Evolutionary conservation across 2,888 invertebrate species (phyloP), one percentile per base, ranked within the genome.

Genomic region (Fragum fragum): DNA sequence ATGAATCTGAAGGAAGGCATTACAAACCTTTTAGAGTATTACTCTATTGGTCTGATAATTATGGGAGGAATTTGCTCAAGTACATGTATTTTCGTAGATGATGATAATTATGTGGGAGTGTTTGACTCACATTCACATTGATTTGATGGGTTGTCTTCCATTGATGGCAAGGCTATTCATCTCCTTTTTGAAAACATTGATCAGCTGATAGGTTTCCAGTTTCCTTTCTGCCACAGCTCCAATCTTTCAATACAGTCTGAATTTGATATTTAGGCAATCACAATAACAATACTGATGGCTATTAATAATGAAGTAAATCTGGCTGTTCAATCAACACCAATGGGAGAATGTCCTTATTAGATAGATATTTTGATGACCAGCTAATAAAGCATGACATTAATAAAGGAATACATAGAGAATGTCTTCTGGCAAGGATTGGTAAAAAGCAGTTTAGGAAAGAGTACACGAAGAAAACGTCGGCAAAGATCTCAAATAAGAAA

Each of bases 201-300:
- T 53, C n/a, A 53, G n/a, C 21, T 53, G 53, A 21, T 18, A 11
- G 18, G 6, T n/a, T 53, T 53, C 53, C 18, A 11, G 53, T 53
- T n/a, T 59, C 6, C 26, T n/a, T 26, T 59, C 11, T 59, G 26
- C 28, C 26, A 59, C 39, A 76, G 70, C 47, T 39, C 29, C 52
- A 2, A 21, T 21, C 16, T 77, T 14, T 71, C 52, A 36, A 28
- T 55, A 21, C 6, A 68, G 16, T 55, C 79, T 21, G 73, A 83
- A 57, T 16, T 39, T 32, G 29, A 80, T 66, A 72, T 66, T 29
- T n/a, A 26, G 16, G 36, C 66, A 21, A 7, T 66, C 14, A 66
- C 36, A 66, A 26, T 66, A 26, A 66, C 66, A 21, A 66, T 3
- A 36, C 11, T n/a, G 11, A 23, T 14, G 23, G 59, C 23, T 11